Conservation (phyloP, 2,113 vertebrate species). For the Tenrec ecaudatus region DNA sequence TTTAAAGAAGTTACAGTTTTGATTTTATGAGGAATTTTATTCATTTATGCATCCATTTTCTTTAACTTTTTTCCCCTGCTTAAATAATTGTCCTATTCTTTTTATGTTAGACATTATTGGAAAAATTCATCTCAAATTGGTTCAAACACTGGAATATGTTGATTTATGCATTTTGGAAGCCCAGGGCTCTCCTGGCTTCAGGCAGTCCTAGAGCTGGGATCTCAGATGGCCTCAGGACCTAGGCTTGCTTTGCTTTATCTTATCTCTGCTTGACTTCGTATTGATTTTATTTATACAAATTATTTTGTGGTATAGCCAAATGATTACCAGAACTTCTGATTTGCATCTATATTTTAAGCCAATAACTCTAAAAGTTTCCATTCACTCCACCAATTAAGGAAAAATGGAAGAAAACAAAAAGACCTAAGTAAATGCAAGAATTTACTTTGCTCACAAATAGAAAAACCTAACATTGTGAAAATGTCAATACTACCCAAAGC, state of each 20-base stretch:
- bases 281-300: conserved; percentile 1
- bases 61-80: background rate
- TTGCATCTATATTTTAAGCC: background rate
- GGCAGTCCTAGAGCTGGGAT: background rate
- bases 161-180: background rate
- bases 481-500: too few relatives aligned
- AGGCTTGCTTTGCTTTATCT: background rate
- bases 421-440: too few relatives aligned
- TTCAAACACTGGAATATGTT: background rate
- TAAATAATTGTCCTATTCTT: background rate
- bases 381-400: background rate
- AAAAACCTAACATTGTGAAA: too few relatives aligned
- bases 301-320: background rate
- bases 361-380: background rate
- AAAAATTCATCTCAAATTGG: background rate
- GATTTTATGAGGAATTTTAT: background rate
- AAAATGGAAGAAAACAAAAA: background rate
- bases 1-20: background rate
- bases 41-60: background rate
- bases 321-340: background rate
- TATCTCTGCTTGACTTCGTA: fast-evolving
- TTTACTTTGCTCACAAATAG: too few relatives aligned
- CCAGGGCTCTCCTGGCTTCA: background rate
- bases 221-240: background rate
- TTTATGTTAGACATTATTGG: conserved; percentile 16